Evolutionary conservation across 2,888 invertebrate genomes (phyloP).

Genomic region (Meloe dianella): DNA sequence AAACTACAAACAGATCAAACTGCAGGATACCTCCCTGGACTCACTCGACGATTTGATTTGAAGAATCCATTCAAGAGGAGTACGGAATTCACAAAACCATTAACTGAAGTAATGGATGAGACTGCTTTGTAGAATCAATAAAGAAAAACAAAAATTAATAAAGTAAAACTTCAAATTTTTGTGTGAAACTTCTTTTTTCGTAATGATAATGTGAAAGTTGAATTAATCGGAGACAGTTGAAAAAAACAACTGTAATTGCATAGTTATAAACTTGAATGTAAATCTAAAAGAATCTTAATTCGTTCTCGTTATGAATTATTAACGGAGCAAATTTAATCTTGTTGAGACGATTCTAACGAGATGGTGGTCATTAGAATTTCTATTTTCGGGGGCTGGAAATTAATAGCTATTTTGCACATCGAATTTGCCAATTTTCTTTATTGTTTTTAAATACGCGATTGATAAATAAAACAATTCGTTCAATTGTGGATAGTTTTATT

Average conservation of each 20-base stretch:
- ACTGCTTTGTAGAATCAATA: slow-evolving; percentile 16
- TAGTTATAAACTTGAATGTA: background rate
- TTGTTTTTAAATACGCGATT: background rate
- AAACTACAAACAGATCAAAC: slow-evolving; percentile 37
- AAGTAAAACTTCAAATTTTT: background rate
- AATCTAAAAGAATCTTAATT: slow-evolving; percentile 4
- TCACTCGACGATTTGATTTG: slow-evolving; percentile 40
- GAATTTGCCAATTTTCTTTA: background rate
- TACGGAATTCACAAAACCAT: slow-evolving; percentile 45
- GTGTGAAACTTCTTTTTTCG: background rate
- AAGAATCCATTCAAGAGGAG: slow-evolving; percentile 47
- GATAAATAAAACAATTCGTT: background rate
- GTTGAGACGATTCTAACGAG: background rate
- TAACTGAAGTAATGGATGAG: slow-evolving; percentile 42
- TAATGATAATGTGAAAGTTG: background rate
- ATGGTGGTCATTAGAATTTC: background rate
- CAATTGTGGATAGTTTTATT: slow-evolving; percentile 22
- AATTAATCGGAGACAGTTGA: background rate
- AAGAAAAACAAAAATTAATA: background rate
- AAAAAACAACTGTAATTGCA: background rate
- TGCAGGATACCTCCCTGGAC: slow-evolving; percentile 36
- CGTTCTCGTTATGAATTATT: slow-evolving; percentile 9
- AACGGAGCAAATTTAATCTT: background rate
- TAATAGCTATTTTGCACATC: background rate
- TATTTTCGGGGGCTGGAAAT: background rate